Evolutionary conservation across 1,140 invertebrate species (phyloP).

Genomic region (Drosophila malerkotliana): DNA sequence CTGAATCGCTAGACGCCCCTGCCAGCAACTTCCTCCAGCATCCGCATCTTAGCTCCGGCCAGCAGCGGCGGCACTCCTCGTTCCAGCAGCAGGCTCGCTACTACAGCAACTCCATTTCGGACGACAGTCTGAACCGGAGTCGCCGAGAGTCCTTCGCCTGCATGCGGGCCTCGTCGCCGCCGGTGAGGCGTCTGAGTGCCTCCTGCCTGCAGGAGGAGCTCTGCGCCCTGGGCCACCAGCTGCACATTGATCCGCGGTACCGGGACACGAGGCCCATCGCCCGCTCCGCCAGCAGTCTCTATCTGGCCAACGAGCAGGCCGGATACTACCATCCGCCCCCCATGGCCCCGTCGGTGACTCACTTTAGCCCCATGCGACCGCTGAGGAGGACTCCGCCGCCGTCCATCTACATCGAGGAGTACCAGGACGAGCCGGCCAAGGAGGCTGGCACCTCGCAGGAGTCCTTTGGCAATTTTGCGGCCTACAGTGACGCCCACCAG

Average conservation of each 20-base stretch:
- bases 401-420: slow-evolving; percentile 83
- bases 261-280: slow-evolving; percentile 79
- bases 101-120: slow-evolving; percentile 74
- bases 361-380: slow-evolving; percentile 72
- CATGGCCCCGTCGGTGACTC: slow-evolving; percentile 17
- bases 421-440: slow-evolving; percentile 67
- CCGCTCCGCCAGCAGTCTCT: slow-evolving; percentile 74
- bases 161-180: slow-evolving; percentile 68
- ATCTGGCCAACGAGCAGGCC: slow-evolving; percentile 65
- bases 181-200: slow-evolving; percentile 73
- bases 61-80: slow-evolving; percentile 74
- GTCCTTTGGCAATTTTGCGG: slow-evolving; percentile 68
- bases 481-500: slow-evolving; percentile 76
- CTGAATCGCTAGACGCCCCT: slow-evolving; percentile 37
- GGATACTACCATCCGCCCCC: slow-evolving; percentile 46
- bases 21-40: slow-evolving; percentile 50
- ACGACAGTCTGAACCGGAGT: slow-evolving; percentile 79
- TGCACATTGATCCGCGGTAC: slow-evolving; percentile 82
- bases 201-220: slow-evolving; percentile 82
- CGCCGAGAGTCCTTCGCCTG: slow-evolving; percentile 77
- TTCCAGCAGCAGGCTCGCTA: slow-evolving; percentile 66
- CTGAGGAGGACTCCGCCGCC: slow-evolving; percentile 71
- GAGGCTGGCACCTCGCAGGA: slow-evolving; percentile 63
- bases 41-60: slow-evolving; percentile 46
- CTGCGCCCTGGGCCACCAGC: slow-evolving; percentile 71